A percentile compares a stretch with the other conserved stretches of the same genome.
Conservation (phyloP, 2,797 vertebrate genomes). For the Staurois parvus region DNA sequence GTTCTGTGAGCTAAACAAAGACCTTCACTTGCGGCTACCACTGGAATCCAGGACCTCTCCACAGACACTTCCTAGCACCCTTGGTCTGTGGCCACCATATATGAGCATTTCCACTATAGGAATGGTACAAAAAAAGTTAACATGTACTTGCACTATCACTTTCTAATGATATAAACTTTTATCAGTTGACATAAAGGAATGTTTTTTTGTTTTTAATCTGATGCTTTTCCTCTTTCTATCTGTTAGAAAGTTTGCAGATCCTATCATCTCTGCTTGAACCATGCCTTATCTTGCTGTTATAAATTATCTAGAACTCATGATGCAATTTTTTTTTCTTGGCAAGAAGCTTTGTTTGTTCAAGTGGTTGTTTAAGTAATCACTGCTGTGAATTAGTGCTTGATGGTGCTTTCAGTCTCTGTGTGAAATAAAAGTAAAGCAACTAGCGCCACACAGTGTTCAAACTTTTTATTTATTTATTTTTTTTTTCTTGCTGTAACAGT, state of each 20-base stretch:
- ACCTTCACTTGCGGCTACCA: no score
- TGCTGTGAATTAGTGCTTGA: background rate
- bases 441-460: slow-evolving; percentile 24
- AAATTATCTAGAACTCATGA: background rate
- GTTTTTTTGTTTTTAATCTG: no score
- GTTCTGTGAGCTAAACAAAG: no score
- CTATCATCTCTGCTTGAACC: background rate
- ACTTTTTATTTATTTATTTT: background rate
- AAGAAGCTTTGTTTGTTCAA: slow-evolving; percentile 17
- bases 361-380: slow-evolving; percentile 16
- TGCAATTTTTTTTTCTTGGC: slow-evolving; percentile 11
- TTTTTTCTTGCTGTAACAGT: no score
- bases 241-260: background rate
- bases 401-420: background rate
- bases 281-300: background rate
- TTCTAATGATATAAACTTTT: no score
- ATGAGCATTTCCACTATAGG: no score
- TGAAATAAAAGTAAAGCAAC: background rate
- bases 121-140: no score
- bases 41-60: no score
- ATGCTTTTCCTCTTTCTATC: background rate
- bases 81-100: no score
- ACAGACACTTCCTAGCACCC: no score
- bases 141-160: no score
- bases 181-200: background rate